Conservation (phyloP, 2,888 invertebrate genomes). For the Philereme transversata region DNA sequence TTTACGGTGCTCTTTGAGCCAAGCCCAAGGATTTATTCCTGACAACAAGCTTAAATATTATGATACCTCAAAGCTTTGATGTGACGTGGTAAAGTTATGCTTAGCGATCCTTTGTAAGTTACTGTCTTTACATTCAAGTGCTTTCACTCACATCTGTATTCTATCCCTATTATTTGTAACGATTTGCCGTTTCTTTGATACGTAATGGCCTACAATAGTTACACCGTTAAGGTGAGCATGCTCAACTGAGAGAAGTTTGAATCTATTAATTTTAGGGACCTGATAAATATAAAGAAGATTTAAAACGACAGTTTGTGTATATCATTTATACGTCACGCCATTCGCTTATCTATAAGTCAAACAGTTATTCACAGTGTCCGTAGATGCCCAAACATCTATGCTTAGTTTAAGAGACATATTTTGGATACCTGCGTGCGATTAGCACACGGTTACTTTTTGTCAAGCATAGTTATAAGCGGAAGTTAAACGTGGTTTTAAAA, state of each 20-base stretch:
- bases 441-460: no score
- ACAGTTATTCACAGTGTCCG: no score
- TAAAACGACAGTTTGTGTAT: no score
- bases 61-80: conserved; percentile 31
- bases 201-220: conserved; percentile 4
- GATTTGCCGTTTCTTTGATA: neutral
- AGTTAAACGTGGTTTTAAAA: neutral
- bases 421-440: no score
- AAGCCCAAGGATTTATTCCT: conserved; percentile 36
- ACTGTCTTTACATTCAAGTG: conserved; percentile 20
- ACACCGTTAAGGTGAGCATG: no score
- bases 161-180: conserved; percentile 19
- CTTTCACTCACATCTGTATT: conserved; percentile 18
- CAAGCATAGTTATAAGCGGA: neutral
- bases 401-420: no score
- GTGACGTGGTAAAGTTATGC: conserved; percentile 30
- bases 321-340: no score
- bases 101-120: conserved; percentile 14
- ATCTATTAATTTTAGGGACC: no score
- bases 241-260: no score
- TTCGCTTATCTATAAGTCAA: no score
- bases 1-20: conserved; percentile 40
- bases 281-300: no score
- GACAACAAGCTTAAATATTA: conserved; percentile 37
- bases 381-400: no score